Percentiles rank a stretch among this genome's conserved stretches.
Conservation (phyloP, 1,140 invertebrate genomes). For the Apis florea region DNA sequence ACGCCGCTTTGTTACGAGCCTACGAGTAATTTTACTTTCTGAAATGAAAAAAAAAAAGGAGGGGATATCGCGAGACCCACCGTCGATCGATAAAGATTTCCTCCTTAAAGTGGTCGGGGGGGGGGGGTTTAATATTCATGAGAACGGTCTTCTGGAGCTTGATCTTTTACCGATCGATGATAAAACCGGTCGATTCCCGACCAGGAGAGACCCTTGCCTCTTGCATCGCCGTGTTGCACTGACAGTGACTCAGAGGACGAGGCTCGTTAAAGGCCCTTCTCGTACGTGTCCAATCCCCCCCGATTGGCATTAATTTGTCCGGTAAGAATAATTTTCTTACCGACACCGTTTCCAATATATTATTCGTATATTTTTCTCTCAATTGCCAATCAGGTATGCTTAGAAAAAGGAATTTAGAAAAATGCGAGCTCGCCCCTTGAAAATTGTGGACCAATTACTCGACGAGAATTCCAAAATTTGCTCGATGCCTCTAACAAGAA, state of each 20-base stretch:
- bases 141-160: neutral
- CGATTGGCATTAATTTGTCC: constrained; percentile 16
- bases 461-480: too few species aligned
- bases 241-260: constrained; percentile 42
- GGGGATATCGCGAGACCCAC: too few species aligned
- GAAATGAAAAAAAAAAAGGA: neutral
- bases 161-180: constrained; percentile 41
- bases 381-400: too few species aligned
- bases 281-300: constrained; percentile 8
- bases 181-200: constrained; percentile 6
- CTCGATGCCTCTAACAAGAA: neutral
- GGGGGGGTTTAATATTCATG: constrained; percentile 44
- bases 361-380: too few species aligned
- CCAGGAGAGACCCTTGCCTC: neutral
- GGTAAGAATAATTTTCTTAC: neutral
- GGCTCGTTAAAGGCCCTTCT: constrained; percentile 7
- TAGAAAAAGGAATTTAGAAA: too few species aligned
- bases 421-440: too few species aligned
- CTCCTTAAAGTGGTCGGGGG: too few species aligned
- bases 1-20: neutral
- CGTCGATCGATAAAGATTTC: constrained; percentile 47
- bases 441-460: neutral
- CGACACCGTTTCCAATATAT: too few species aligned
- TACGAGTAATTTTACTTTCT: too few species aligned
- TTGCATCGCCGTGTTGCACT: constrained; percentile 3